Evolutionary conservation across 2,888 invertebrate genomes (phyloP), one percentile per base, ranked within the genome.

Genomic region (Polymixis lichenea): DNA sequence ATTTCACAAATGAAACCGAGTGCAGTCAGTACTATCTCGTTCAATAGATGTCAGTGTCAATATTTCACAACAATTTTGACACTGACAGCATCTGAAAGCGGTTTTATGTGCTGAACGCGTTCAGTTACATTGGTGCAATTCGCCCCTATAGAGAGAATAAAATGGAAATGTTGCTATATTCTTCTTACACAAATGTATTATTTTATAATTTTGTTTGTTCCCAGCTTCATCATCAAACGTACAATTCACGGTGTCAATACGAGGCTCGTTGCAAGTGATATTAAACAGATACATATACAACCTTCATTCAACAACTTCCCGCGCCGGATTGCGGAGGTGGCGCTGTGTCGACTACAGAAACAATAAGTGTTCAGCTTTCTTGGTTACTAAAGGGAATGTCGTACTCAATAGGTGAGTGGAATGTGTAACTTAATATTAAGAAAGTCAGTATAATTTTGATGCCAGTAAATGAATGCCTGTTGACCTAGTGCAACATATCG

Each of bases 341-440:
- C 94, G 96, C 2, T 97, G 97, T 77, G 95, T 95, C n/a, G 96
- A 96, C 78, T 96, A 96, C 75, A 92, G 96, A 58, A 95, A 95
- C 90, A 92, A 92, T 58, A 94, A 94, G 78, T 97, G 97, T 82
- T 88, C 89, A 56, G 96, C 96, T 0, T 95, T 94, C 83, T 89
- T 96, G 46, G 91, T 95, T 74, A 96, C 96, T 25, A 94, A 94
- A 71, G 95, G 94, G 15, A 95, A 95, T 78, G 85, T 96, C n/a
- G 96, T 96, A 11, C 78, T 95, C 1, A 95, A 93, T 84, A 94
- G 96, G 96, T 96, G 70, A 65, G 58, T 75, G 15, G 3, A 38
- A 68, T 62, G 0, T 19, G 6, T 25, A 38, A 51, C 38, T 22
- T 43, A 25, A 5, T 32, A 22, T 19, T 49, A 1, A 17, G 25